These are phyloP conservation scores for Caenorhabditis japonica DNA, from an alignment of 2,888 invertebrate species.

Conservation along the genomic window DNA sequence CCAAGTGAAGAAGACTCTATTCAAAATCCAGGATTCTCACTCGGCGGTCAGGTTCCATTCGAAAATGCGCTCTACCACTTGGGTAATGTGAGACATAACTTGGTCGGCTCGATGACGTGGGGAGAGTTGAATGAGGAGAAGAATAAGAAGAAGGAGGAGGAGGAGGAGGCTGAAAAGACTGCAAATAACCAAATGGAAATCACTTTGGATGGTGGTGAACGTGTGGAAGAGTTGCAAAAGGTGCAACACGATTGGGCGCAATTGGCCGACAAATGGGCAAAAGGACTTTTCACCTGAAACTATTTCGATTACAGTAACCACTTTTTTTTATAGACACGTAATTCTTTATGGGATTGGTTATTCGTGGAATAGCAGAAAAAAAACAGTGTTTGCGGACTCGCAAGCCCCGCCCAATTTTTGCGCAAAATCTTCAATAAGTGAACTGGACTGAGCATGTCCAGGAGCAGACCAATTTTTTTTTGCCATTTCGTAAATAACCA, in stretches of 20 bases:
- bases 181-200: neutral
- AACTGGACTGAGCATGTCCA: too few relatives aligned
- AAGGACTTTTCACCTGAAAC: constrained; percentile 3
- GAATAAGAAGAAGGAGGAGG: neutral
- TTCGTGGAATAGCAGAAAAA: too few relatives aligned
- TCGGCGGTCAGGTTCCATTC: neutral
- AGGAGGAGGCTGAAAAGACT: constrained; percentile 1
- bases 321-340: too few relatives aligned
- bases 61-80: constrained; percentile 37
- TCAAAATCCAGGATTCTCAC: too few relatives aligned
- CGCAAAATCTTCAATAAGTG: too few relatives aligned
- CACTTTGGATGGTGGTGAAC: constrained; percentile 7
- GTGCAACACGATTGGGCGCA: constrained; percentile 22
- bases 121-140: constrained; percentile 14
- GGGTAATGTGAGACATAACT: constrained; percentile 45
- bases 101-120: constrained; percentile 51
- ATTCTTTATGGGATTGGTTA: too few relatives aligned
- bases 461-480: too few relatives aligned
- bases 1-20: neutral
- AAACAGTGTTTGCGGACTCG: too few relatives aligned
- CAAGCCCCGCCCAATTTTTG: too few relatives aligned
- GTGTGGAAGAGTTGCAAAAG: constrained; percentile 10
- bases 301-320: too few relatives aligned
- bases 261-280: constrained; percentile 31
- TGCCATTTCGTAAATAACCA: too few relatives aligned